Base-by-base conservation (phyloP, 2,113 vertebrate species). In the Noctilio leporinus region DNA sequence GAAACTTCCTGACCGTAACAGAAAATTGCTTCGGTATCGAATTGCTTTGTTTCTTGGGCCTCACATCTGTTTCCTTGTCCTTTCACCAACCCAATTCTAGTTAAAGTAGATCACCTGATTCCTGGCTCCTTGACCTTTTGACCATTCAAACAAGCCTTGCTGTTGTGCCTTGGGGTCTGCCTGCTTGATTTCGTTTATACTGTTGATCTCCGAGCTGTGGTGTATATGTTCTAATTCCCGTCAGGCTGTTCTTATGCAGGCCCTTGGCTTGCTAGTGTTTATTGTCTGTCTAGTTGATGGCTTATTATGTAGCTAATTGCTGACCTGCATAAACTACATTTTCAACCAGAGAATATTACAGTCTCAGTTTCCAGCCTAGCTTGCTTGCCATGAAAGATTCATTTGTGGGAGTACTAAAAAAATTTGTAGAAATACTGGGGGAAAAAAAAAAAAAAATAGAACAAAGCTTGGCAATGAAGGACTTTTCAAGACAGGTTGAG, bases 21-120 rank as follows among this genome's bases (percentile, higher is more conserved):
- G 89, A 84, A 89, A 93, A 64, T 55, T 84, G 45, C 72, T 87
- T 69, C 72, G 26, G 43, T 69, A 35, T 95, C 88, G 65, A 69
- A 80, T 83, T 82, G 72, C 93, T 97, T 97, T 97, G 97, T 97
- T 94, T 77, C 91, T 90, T 75, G 38, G 62, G 28, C 84, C 80
- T 94, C 38, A 47, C 97, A 96, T 97, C 96, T 97, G 97, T 97
- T 97, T 97, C 97, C 97, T 95, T 80, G 96, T 91, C 92, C 92
- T 86, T 72, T 95, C 24, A 43, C 88, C 72, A 91, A 45, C 70
- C 65, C 38, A 30, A 28, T 67, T 70, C 90, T 91, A 3, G 92
- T 87, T 95, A 59, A 89, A 81, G 62, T 93, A 28, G 78, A 43
- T 89, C 84, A 96, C 92, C 92, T 73, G 76, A 33, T 93, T 96